These are phyloP conservation scores for Aphelinus certus DNA, from an alignment of 1,140 invertebrate species.

Conservation along the genomic window DNA sequence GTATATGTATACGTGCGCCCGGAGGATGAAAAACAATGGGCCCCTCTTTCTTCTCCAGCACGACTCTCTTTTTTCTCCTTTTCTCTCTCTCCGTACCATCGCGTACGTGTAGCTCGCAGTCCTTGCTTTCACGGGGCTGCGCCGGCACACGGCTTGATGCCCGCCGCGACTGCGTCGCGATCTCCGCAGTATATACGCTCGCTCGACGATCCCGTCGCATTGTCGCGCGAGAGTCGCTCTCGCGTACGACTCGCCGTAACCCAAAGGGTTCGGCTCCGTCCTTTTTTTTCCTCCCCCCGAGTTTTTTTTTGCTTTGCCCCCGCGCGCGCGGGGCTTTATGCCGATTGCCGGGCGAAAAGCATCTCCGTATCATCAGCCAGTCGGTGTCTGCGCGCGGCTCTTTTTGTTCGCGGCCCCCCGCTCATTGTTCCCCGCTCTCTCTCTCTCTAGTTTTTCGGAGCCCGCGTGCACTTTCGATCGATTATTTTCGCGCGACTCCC, in stretches of 20 bases:
- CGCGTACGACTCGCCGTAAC: neutral
- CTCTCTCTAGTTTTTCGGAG: constrained; percentile 15
- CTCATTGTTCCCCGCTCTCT: too few species aligned
- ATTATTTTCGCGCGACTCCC: constrained; percentile 47
- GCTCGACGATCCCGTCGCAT: too few species aligned
- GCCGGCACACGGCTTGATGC: too few species aligned
- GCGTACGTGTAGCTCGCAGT: too few species aligned
- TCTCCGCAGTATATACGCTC: too few species aligned
- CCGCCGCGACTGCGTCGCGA: too few species aligned
- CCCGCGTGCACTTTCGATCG: constrained; percentile 37
- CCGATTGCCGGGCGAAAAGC: neutral
- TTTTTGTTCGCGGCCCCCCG: neutral
- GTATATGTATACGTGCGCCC: too few species aligned
- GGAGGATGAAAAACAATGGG: constrained; percentile 49
- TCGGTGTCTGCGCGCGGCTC: neutral
- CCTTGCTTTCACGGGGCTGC: too few species aligned
- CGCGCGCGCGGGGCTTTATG: neutral
- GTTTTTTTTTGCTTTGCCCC: too few species aligned
- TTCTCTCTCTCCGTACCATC: constrained; percentile 5
- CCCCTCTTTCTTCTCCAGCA: constrained; percentile 22
- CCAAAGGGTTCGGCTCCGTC: too few species aligned
- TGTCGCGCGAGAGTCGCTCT: neutral
- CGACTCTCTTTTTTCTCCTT: constrained; percentile 19
- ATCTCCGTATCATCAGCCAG: too few species aligned
- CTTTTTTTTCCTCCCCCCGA: too few species aligned